A percentile compares a stretch with the other conserved stretches of the same genome.
phyloP scores from a whole-genome alignment of 2,113 vertebrate genomes.

The Rhinolophus sinicus region DNA sequence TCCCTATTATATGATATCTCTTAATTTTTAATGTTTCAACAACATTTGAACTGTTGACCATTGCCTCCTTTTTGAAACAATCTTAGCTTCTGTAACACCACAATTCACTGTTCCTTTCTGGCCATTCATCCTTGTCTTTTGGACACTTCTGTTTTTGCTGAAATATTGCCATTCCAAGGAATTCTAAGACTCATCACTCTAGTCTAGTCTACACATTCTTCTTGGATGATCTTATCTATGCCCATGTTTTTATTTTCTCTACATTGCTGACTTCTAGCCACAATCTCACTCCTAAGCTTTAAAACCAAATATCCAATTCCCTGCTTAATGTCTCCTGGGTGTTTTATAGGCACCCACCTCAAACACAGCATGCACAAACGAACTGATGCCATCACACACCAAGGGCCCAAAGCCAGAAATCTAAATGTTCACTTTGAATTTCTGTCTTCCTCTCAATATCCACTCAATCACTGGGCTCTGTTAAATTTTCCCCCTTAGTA shows the following conservation, averaged over 20 bases:
- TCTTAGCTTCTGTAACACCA: neutral
- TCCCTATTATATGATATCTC: neutral
- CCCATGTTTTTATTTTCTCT: neutral
- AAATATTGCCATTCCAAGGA: neutral
- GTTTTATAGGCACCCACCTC: neutral
- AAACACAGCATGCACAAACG: neutral
- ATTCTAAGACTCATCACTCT: neutral
- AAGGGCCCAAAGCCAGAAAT: neutral
- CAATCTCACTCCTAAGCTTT: neutral
- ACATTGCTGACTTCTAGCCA: neutral
- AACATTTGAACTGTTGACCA: neutral
- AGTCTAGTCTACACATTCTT: neutral
- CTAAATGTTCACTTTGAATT: neutral
- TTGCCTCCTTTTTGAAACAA: slow-evolving; percentile 17
- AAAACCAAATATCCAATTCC: neutral
- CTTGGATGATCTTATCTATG: neutral
- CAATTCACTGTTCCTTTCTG: neutral
- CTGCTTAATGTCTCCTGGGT: neutral
- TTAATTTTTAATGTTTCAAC: slow-evolving; percentile 6
- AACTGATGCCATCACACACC: neutral
- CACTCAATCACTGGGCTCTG: neutral
- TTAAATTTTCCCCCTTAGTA: neutral
- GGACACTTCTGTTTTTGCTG: neutral
- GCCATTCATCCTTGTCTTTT: neutral
- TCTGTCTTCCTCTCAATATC: neutral